Conservation (phyloP, 2,113 vertebrate species). For the Zosterops pallidus region DNA sequence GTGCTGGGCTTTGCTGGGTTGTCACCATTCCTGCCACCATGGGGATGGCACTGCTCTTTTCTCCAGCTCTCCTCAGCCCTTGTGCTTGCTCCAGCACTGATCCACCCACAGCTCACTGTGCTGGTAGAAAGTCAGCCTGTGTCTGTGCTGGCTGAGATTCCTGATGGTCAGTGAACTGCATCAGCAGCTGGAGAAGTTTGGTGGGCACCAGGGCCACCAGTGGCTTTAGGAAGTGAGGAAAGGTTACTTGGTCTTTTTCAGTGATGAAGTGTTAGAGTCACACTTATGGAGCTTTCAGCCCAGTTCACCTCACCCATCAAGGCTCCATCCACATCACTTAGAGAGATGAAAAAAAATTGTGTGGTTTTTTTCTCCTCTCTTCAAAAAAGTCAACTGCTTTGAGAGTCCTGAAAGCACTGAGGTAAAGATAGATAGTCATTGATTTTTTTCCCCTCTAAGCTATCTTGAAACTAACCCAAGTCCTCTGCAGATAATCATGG, state of each 20-base stretch:
- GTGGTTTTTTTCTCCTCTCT: not conserved
- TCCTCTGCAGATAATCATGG: not conserved
- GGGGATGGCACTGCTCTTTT: not conserved
- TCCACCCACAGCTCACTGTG: not conserved
- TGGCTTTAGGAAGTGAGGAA: not conserved
- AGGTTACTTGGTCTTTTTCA: not conserved
- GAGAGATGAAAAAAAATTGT: not conserved
- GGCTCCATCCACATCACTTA: not conserved
- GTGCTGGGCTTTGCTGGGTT: not conserved
- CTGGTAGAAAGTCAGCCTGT: not conserved
- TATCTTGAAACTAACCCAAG: not conserved
- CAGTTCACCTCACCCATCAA: not conserved
- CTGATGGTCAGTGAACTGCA: not conserved
- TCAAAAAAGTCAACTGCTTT: not conserved
- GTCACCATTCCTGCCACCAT: not conserved
- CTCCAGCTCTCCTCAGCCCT: not conserved
- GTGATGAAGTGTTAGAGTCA: not conserved
- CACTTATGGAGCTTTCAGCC: fast-evolving
- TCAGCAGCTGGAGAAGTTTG: not conserved
- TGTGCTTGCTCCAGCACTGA: not conserved
- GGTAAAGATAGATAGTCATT: not conserved
- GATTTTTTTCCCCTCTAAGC: not conserved
- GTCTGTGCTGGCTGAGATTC: not conserved
- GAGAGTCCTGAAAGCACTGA: fast-evolving
- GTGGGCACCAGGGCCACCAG: not conserved